These are phyloP conservation scores for Tipula lateralis DNA, from an alignment of 2,888 invertebrate genomes.

Conservation along the genomic window DNA sequence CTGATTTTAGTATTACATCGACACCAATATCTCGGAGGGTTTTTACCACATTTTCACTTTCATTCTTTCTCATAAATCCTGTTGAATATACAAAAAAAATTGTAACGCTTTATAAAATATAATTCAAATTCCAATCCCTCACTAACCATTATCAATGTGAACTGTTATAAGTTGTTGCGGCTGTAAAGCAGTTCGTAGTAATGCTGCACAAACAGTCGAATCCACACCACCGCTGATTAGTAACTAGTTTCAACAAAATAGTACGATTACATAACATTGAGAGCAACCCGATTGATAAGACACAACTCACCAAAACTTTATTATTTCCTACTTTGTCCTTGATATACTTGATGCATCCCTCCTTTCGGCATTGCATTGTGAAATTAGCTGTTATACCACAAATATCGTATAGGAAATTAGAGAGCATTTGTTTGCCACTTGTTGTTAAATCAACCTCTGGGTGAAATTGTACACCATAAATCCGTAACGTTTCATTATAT, in stretches of 20 bases:
- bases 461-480: conserved; percentile 98
- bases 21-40: conserved; percentile 78
- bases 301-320: conserved; percentile 80
- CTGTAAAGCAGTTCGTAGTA: conserved; percentile 83
- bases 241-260: conserved; percentile 55
- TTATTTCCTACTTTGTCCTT: conserved; percentile 81
- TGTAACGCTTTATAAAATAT: background rate
- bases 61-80: conserved; percentile 92
- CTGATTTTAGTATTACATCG: conserved; percentile 70
- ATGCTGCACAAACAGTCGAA: conserved; percentile 97
- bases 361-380: conserved; percentile 82
- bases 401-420: conserved; percentile 91
- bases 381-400: conserved; percentile 80
- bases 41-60: conserved; percentile 82
- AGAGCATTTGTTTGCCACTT: conserved; percentile 85
- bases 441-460: conserved; percentile 95
- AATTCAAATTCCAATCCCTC: background rate
- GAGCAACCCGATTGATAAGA: background rate
- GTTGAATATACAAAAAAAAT: conserved; percentile 4
- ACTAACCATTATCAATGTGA: conserved; percentile 91
- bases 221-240: conserved; percentile 97
- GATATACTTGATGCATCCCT: conserved; percentile 88
- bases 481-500: conserved; percentile 79
- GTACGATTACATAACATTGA: background rate
- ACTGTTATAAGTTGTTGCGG: conserved; percentile 91